These are phyloP conservation scores for Epirrhoe alternata DNA, from an alignment of 2,888 invertebrate species.

Conservation along the genomic window DNA sequence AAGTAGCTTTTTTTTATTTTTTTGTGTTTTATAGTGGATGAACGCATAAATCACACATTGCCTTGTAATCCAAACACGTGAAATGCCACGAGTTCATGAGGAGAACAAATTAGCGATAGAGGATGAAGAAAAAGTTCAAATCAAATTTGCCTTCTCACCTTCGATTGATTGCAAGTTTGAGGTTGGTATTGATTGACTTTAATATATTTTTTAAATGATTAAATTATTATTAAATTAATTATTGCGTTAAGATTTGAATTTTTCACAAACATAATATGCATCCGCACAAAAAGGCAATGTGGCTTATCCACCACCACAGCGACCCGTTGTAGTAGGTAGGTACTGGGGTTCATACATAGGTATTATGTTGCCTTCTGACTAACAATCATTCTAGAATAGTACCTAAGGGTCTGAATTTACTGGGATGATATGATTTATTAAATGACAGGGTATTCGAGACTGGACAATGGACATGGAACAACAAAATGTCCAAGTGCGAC, in stretches of 20 bases:
- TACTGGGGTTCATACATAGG: no score
- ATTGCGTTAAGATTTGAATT: no score
- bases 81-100: constrained; percentile 33
- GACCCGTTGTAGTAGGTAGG: no score
- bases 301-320: no score
- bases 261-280: no score
- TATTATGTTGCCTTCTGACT: no score
- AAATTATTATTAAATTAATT: no score
- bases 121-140: constrained; percentile 12
- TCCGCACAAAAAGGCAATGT: no score
- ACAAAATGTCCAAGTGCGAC: constrained; percentile 36
- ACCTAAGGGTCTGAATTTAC: not conserved
- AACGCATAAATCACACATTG: not conserved
- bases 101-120: constrained; percentile 7
- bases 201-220: no score
- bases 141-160: constrained; percentile 4
- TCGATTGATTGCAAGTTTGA: not conserved
- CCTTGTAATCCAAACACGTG: constrained; percentile 12
- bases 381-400: no score
- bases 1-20: not conserved
- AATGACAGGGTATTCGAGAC: not conserved
- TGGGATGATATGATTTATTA: not conserved
- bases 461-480: constrained; percentile 8
- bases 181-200: not conserved
- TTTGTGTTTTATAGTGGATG: not conserved